phyloP scores from a whole-genome alignment of 2,797 vertebrate species.

The Typhlichthys subterraneus region DNA sequence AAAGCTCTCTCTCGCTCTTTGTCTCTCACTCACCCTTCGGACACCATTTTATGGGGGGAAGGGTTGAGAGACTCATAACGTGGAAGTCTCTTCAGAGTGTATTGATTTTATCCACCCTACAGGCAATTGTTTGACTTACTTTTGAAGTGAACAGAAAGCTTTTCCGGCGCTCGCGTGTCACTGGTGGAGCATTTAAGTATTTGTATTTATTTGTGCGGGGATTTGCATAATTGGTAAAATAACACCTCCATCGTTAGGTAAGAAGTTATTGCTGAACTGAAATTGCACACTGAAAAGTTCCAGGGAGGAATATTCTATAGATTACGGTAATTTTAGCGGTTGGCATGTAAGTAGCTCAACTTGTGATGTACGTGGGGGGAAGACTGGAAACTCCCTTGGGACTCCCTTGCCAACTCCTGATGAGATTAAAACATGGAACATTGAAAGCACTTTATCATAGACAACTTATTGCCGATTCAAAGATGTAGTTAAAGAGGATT shows the following conservation, averaged over 20 bases:
- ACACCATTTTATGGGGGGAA: conserved; percentile 33
- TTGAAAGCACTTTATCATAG: conserved; percentile 48
- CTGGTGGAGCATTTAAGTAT: conserved; percentile 54
- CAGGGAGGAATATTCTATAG: conserved; percentile 12
- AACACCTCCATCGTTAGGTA: conserved; percentile 48
- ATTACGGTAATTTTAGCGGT: conserved; percentile 9
- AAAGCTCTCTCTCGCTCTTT: conserved; percentile 39
- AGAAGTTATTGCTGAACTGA: conserved; percentile 28
- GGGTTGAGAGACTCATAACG: conserved; percentile 25
- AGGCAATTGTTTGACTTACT: conserved; percentile 55
- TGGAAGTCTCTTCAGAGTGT: conserved; percentile 40
- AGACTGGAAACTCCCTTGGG: conserved; percentile 17
- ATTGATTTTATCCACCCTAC: conserved; percentile 55
- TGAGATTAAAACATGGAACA: conserved; percentile 43
- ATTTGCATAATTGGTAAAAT: conserved; percentile 54
- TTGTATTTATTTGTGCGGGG: conserved; percentile 41
- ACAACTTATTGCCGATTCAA: conserved; percentile 45
- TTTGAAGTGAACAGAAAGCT: conserved; percentile 16
- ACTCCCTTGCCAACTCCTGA: conserved; percentile 26
- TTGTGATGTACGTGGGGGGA: conserved; percentile 21
- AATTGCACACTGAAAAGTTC: conserved; percentile 19
- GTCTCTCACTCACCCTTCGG: conserved; percentile 36
- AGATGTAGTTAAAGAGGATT: conserved; percentile 47
- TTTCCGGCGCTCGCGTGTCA: conserved; percentile 26
- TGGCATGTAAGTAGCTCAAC: conserved; percentile 36